phyloP scores from a whole-genome alignment of 2,888 invertebrate species.

The Pseudococcus viburni region DNA sequence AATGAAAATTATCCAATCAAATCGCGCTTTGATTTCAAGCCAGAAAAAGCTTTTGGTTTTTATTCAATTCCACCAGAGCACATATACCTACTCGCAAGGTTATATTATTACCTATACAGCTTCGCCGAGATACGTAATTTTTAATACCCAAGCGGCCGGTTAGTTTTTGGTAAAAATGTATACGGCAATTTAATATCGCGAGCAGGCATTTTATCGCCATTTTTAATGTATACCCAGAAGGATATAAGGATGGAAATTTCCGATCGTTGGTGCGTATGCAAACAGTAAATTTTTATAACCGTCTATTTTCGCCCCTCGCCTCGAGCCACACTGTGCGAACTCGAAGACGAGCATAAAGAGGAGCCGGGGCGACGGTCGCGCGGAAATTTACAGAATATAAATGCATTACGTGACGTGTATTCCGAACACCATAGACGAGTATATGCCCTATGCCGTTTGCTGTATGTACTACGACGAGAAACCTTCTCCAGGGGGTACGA shows the following conservation, averaged over 20 bases:
- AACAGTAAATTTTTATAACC: slow-evolving; percentile 50
- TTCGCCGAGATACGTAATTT: slow-evolving; percentile 1
- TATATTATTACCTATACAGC: not conserved
- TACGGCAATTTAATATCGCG: slow-evolving; percentile 41
- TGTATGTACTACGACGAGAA: not conserved
- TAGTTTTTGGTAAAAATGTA: slow-evolving; percentile 17
- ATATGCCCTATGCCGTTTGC: slow-evolving; percentile 5
- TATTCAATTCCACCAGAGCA: not conserved
- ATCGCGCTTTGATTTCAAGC: not conserved
- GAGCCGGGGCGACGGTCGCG: not conserved
- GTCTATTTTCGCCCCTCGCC: not conserved
- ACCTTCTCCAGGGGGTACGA: slow-evolving; percentile 19
- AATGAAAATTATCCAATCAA: not conserved
- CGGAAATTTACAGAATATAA: slow-evolving; percentile 44
- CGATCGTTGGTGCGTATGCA: slow-evolving; percentile 20
- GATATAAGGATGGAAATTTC: slow-evolving; percentile 38
- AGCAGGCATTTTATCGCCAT: slow-evolving; percentile 32
- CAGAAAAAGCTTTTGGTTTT: not conserved
- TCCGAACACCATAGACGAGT: slow-evolving; percentile 14
- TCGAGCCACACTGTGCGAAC: not conserved
- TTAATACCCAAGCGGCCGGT: slow-evolving; percentile 23
- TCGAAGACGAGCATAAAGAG: not conserved
- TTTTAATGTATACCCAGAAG: slow-evolving; percentile 32
- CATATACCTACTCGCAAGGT: not conserved
- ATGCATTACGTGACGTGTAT: slow-evolving; percentile 50